phyloP scores from a whole-genome alignment of 2,113 vertebrate genomes.

The Erythrocercus mccallii region DNA sequence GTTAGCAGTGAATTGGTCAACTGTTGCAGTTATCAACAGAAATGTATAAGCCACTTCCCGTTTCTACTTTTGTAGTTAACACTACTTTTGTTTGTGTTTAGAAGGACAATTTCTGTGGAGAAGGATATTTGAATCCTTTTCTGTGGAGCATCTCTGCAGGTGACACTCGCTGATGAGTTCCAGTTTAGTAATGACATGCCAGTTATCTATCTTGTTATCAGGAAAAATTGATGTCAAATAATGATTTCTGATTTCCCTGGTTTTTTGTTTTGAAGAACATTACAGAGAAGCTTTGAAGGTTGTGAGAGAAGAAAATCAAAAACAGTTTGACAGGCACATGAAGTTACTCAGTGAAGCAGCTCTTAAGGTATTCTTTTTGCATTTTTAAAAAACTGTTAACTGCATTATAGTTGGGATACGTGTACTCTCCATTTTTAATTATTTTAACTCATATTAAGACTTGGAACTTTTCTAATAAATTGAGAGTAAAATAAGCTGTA shows the following conservation, averaged over 20 bases:
- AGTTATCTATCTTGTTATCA: not conserved
- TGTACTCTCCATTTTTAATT: not conserved
- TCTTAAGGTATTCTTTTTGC: conserved; percentile 69
- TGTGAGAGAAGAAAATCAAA: conserved; percentile 62
- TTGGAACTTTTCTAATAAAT: not conserved
- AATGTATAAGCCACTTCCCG: not conserved
- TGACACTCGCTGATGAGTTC: not conserved
- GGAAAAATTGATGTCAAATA: not conserved
- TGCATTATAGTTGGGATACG: not conserved
- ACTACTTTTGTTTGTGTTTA: not conserved
- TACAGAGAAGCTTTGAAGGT: conserved; percentile 67
- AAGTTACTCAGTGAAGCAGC: conserved; percentile 71
- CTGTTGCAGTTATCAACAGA: not conserved
- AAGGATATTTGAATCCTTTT: not conserved
- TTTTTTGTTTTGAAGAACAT: conserved; percentile 53
- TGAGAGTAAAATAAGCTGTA: not conserved
- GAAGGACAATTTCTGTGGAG: not conserved
- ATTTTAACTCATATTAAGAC: not conserved
- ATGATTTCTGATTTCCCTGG: not conserved
- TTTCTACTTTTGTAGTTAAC: not conserved
- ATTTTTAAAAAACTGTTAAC: not conserved
- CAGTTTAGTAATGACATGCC: not conserved
- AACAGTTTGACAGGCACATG: conserved; percentile 48
- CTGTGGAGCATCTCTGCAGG: not conserved
- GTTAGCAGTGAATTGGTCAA: not conserved